A percentile compares a stretch with the other conserved stretches of the same genome.
These are phyloP conservation scores for Abramis brama DNA, from an alignment of 2,113 vertebrate species.

Conservation along the genomic window DNA sequence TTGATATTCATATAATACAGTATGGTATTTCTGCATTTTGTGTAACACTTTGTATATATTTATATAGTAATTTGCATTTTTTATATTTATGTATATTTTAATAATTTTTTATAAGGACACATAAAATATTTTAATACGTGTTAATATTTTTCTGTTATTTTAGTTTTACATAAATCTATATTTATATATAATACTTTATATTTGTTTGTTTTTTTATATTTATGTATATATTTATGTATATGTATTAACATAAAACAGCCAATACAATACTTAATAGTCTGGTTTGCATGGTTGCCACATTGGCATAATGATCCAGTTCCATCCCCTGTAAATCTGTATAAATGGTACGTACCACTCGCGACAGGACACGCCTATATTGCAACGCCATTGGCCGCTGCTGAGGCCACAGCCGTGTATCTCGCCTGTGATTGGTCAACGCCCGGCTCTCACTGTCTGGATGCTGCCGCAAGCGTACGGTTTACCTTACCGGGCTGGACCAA, in stretches of 20 bases:
- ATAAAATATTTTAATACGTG: too few species aligned
- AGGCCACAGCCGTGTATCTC: constrained; percentile 51
- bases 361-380: constrained; percentile 63
- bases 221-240: not conserved
- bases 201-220: not conserved
- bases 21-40: not conserved
- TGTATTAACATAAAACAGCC: not conserved
- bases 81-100: not conserved
- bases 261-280: not conserved
- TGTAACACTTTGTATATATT: not conserved
- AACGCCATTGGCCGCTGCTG: constrained; percentile 66
- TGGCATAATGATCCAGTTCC: not conserved
- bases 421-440: constrained; percentile 68
- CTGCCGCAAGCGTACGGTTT: constrained; percentile 64
- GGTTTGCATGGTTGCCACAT: not conserved
- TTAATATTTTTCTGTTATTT: too few species aligned
- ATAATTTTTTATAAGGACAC: too few species aligned
- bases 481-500: constrained; percentile 63
- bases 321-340: constrained; percentile 17
- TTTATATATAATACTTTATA: not conserved
- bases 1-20: not conserved
- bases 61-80: not conserved
- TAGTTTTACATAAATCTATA: too few species aligned
- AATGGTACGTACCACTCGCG: constrained; percentile 66
- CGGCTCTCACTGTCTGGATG: constrained; percentile 63